Evolutionary conservation across 2,113 vertebrate genomes (phyloP).

Genomic region (Symphodus melops): DNA sequence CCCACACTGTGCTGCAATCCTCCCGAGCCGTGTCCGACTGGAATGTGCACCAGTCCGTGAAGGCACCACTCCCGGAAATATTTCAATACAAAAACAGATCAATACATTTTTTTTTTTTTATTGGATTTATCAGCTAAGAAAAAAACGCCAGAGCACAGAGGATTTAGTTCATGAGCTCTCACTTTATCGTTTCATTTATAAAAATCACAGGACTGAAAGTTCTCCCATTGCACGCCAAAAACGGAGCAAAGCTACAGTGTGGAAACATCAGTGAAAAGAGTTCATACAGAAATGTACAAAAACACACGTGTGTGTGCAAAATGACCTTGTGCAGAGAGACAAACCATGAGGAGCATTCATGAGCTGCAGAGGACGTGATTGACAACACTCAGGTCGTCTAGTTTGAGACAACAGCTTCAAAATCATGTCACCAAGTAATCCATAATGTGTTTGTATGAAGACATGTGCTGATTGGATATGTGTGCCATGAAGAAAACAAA

Average conservation of each 20-base stretch:
- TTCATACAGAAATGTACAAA: conserved; percentile 55
- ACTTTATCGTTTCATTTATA: conserved; percentile 52
- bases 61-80: background rate
- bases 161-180: conserved; percentile 33
- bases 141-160: conserved; percentile 28
- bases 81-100: conserved; percentile 21
- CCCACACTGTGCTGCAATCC: conserved; percentile 50
- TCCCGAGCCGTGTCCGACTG: conserved; percentile 7
- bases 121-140: conserved; percentile 14
- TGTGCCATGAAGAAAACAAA: conserved; percentile 19
- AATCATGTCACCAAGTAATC: background rate
- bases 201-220: conserved; percentile 16
- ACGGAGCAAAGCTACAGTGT: conserved; percentile 27
- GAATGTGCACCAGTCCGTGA: conserved; percentile 37
- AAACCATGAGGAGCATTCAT: background rate
- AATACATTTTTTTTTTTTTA: conserved; percentile 10
- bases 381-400: conserved; percentile 8
- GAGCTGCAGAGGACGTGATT: conserved; percentile 10
- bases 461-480: background rate
- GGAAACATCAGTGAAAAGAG: conserved; percentile 34
- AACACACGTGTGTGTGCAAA: conserved; percentile 37
- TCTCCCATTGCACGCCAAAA: conserved; percentile 28
- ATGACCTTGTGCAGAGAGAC: conserved; percentile 11
- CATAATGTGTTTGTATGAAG: background rate
- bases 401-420: background rate